These are phyloP conservation scores for Dynastes hyllus DNA, from an alignment of 2,888 invertebrate species.

Conservation along the genomic window DNA sequence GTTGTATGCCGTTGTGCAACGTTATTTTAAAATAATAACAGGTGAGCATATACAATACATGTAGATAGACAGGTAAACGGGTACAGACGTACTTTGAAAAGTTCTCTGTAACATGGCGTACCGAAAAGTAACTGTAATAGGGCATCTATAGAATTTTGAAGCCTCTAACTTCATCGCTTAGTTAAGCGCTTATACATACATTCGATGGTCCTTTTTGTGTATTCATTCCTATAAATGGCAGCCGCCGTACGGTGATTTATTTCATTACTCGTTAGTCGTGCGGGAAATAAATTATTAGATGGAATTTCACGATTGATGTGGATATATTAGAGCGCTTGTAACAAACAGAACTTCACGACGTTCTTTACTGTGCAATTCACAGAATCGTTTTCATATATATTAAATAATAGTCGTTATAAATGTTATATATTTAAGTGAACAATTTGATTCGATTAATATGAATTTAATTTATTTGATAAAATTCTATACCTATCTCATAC, in stretches of 20 bases:
- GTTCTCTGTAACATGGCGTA: neutral
- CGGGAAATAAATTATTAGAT: slow-evolving; percentile 39
- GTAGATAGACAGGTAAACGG: neutral
- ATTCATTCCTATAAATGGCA: slow-evolving; percentile 40
- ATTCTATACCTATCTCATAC: no score
- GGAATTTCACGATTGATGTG: slow-evolving; percentile 25
- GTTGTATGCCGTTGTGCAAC: slow-evolving; percentile 22
- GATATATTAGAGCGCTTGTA: slow-evolving; percentile 14
- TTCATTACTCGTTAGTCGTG: slow-evolving; percentile 30
- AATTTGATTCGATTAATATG: no score
- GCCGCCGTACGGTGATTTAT: slow-evolving; percentile 25
- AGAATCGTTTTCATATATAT: neutral
- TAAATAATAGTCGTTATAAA: no score
- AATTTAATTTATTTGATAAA: no score
- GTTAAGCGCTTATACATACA: slow-evolving; percentile 7
- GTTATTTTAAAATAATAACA: slow-evolving; percentile 39
- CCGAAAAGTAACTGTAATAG: slow-evolving; percentile 20
- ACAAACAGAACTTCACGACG: slow-evolving; percentile 12
- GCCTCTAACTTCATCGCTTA: slow-evolving; percentile 7
- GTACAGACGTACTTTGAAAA: neutral
- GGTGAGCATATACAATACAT: slow-evolving; percentile 7
- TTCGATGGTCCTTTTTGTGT: slow-evolving; percentile 30
- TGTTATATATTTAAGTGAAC: no score
- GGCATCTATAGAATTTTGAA: slow-evolving; percentile 38
- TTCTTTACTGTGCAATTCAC: neutral